Percentiles rank a stretch among this genome's conserved stretches.
Conservation (phyloP, 2,888 invertebrate genomes). For the Cataglyphis albicans region DNA sequence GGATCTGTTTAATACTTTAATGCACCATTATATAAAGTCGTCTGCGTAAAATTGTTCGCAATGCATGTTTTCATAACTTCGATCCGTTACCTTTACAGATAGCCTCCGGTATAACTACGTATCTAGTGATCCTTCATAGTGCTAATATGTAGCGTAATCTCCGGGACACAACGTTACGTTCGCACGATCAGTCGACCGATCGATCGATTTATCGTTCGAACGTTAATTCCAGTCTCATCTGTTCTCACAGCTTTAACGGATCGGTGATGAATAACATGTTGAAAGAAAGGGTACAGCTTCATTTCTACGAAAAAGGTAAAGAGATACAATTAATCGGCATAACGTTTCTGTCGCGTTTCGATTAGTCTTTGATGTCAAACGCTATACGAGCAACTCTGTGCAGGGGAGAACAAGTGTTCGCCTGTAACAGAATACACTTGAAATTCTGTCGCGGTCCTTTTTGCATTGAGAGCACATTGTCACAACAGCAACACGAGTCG, state of each 20-base stretch:
- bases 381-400: conserved; percentile 8
- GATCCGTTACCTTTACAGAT: conserved; percentile 68
- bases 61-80: conserved; percentile 1
- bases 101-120: conserved; percentile 76
- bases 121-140: conserved; percentile 73
- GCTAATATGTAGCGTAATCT: conserved; percentile 26
- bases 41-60: neutral
- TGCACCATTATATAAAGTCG: neutral
- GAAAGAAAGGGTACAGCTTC: neutral
- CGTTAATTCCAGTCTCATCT: conserved; percentile 1
- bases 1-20: neutral
- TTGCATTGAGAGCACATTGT: conserved; percentile 2
- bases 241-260: neutral
- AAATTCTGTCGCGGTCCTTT: conserved; percentile 52
- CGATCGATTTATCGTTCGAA: conserved; percentile 17
- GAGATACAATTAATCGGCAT: neutral
- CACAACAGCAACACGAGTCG: neutral
- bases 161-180: neutral
- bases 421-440: conserved; percentile 60
- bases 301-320: conserved; percentile 13
- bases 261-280: neutral
- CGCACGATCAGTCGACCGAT: neutral
- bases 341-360: conserved; percentile 1
- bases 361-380: conserved; percentile 56
- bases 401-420: neutral